These are phyloP conservation scores for Drosophila malerkotliana DNA, from an alignment of 1,140 invertebrate species.

Conservation along the genomic window DNA sequence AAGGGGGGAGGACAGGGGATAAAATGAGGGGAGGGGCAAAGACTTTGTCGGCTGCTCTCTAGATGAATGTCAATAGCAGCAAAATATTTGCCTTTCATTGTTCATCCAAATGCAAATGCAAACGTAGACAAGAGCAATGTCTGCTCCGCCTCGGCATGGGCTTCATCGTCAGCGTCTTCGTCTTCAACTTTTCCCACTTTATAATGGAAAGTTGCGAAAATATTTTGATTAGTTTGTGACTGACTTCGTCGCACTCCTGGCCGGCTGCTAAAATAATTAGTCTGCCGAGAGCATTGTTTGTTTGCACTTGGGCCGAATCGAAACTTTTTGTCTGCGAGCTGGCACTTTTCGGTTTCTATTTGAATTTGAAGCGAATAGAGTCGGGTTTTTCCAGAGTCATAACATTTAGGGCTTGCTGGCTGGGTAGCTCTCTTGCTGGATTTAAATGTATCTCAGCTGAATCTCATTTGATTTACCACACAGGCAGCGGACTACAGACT, in stretches of 20 bases:
- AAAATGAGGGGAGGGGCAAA: slow-evolving; percentile 11
- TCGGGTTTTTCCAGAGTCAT: background rate
- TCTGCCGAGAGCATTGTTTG: slow-evolving; percentile 79
- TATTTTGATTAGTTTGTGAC: slow-evolving; percentile 79
- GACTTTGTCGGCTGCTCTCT: slow-evolving; percentile 39
- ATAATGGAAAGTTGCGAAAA: slow-evolving; percentile 81
- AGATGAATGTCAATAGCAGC: slow-evolving; percentile 79
- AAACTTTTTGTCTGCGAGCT: slow-evolving; percentile 62
- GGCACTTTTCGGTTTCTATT: slow-evolving; percentile 63
- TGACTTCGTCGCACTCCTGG: slow-evolving; percentile 45
- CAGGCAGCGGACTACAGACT: slow-evolving; percentile 2
- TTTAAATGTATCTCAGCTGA: slow-evolving; percentile 62
- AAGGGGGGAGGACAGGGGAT: slow-evolving; percentile 6
- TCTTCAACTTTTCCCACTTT: slow-evolving; percentile 81
- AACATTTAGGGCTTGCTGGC: slow-evolving; percentile 20
- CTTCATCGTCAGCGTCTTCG: slow-evolving; percentile 29
- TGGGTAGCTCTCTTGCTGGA: background rate
- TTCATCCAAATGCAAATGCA: slow-evolving; percentile 79
- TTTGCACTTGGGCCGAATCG: slow-evolving; percentile 68
- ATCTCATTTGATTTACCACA: slow-evolving; percentile 54
- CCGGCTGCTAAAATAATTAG: slow-evolving; percentile 70
- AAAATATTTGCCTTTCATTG: slow-evolving; percentile 81
- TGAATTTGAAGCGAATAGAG: slow-evolving; percentile 28
- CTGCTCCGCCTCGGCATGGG: background rate
- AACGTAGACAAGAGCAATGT: slow-evolving; percentile 52